phyloP scores from a whole-genome alignment of 2,888 invertebrate genomes.

The Theristus sp. region DNA sequence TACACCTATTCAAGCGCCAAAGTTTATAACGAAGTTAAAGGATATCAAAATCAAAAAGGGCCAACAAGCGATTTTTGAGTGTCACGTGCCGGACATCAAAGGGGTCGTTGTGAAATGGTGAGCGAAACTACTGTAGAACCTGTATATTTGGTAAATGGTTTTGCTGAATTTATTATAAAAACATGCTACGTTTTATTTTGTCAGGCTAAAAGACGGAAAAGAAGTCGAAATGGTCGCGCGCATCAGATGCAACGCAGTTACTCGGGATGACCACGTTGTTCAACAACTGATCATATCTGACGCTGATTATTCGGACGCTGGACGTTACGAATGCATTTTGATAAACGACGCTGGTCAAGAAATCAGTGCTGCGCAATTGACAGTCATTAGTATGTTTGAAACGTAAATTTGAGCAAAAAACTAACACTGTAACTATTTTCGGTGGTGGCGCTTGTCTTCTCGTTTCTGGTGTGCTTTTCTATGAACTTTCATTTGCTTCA shows the following conservation, averaged over 20 bases:
- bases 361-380: not conserved
- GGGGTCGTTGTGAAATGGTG: slow-evolving; percentile 9
- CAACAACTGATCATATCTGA: slow-evolving; percentile 46
- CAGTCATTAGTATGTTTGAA: not conserved
- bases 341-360: slow-evolving; percentile 26
- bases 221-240: slow-evolving; percentile 34
- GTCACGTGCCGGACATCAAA: slow-evolving; percentile 29
- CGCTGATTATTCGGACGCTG: slow-evolving; percentile 51
- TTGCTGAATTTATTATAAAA: not conserved
- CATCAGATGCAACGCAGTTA: slow-evolving; percentile 21
- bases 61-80: slow-evolving; percentile 27
- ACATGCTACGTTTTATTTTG: no score
- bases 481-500: no score
- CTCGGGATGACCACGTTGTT: slow-evolving; percentile 10
- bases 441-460: no score
- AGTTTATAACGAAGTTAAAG: slow-evolving; percentile 27
- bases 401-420: no score
- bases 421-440: no score
- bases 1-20: slow-evolving; percentile 28
- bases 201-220: slow-evolving; percentile 51
- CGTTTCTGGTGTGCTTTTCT: no score
- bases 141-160: not conserved
- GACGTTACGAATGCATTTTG: slow-evolving; percentile 56
- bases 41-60: slow-evolving; percentile 22
- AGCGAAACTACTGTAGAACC: not conserved